phyloP scores from a whole-genome alignment of 2,888 invertebrate genomes.

The Proisotoma minuta region DNA sequence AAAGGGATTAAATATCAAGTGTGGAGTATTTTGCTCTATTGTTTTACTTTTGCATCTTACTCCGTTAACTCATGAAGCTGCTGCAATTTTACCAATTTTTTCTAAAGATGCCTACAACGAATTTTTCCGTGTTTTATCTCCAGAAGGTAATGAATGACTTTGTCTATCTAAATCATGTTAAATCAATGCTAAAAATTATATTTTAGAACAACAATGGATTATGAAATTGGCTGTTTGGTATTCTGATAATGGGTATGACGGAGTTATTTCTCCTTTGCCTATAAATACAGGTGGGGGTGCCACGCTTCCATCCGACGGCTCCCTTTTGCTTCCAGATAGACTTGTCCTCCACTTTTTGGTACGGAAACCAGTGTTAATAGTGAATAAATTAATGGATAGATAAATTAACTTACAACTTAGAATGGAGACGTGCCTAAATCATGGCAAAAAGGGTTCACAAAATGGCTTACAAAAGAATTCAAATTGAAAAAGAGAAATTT shows the following conservation, averaged over 20 bases:
- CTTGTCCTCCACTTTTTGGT: constrained; percentile 7
- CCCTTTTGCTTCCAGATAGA: not conserved
- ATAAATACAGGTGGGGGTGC: not conserved
- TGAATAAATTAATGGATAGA: not conserved
- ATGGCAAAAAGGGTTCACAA: constrained; percentile 25
- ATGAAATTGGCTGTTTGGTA: constrained; percentile 7
- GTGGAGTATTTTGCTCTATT: not conserved
- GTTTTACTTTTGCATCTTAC: not conserved
- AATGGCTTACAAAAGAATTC: constrained; percentile 16
- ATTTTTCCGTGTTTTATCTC: constrained; percentile 15
- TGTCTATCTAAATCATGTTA: not conserved
- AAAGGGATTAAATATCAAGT: not conserved
- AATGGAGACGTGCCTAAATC: constrained; percentile 29
- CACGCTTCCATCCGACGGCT: not conserved
- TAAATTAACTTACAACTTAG: constrained; percentile 18
- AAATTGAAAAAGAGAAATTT: constrained; percentile 14
- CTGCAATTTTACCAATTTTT: not conserved
- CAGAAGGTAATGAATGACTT: constrained; percentile 9
- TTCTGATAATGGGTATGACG: not conserved
- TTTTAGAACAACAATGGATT: constrained; percentile 7
- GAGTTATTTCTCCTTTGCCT: not conserved
- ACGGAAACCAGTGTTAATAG: not conserved
- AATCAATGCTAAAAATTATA: not conserved
- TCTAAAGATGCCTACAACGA: not conserved
- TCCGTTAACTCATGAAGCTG: not conserved